These are phyloP conservation scores for Leucophenga varia DNA, from an alignment of 1,140 invertebrate species.

Conservation along the genomic window DNA sequence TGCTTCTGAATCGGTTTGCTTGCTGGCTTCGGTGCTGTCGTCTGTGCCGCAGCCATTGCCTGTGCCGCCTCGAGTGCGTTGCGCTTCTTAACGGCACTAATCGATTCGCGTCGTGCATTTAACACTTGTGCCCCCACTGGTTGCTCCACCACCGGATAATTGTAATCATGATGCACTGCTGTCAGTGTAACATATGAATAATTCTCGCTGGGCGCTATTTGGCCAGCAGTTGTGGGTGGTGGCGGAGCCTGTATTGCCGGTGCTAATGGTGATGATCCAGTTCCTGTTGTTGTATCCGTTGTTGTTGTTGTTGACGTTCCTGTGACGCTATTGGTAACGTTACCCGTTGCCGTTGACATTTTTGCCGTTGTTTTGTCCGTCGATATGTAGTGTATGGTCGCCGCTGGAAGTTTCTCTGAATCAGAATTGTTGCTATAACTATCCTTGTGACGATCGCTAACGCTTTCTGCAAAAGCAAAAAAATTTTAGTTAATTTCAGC, in stretches of 20 bases:
- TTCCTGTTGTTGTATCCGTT: slow-evolving; percentile 1
- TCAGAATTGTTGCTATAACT: slow-evolving; percentile 45
- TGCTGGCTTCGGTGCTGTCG: no score
- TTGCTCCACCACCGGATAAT: slow-evolving; percentile 75
- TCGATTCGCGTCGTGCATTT: slow-evolving; percentile 61
- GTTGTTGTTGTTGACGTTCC: no score
- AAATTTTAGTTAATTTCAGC: background rate
- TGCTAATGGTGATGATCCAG: slow-evolving; percentile 20
- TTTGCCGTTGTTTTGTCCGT: slow-evolving; percentile 47
- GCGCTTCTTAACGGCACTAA: slow-evolving; percentile 65
- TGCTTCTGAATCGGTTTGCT: slow-evolving; percentile 37
- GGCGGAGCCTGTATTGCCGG: no score
- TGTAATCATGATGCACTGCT: slow-evolving; percentile 74
- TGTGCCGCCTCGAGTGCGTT: slow-evolving; percentile 50
- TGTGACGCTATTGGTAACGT: no score
- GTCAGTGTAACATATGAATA: slow-evolving; percentile 87
- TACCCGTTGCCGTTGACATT: no score
- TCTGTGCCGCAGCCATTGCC: slow-evolving; percentile 41
- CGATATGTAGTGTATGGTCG: slow-evolving; percentile 57
- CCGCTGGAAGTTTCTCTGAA: slow-evolving; percentile 45
- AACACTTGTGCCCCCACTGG: slow-evolving; percentile 57
- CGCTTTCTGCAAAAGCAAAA: slow-evolving; percentile 30
- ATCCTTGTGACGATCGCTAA: slow-evolving; percentile 39
- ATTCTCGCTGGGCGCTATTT: slow-evolving; percentile 60
- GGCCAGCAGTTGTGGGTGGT: no score